These are phyloP conservation scores for Sinonovacula constricta DNA, from an alignment of 1,140 invertebrate genomes.

Conservation along the genomic window DNA sequence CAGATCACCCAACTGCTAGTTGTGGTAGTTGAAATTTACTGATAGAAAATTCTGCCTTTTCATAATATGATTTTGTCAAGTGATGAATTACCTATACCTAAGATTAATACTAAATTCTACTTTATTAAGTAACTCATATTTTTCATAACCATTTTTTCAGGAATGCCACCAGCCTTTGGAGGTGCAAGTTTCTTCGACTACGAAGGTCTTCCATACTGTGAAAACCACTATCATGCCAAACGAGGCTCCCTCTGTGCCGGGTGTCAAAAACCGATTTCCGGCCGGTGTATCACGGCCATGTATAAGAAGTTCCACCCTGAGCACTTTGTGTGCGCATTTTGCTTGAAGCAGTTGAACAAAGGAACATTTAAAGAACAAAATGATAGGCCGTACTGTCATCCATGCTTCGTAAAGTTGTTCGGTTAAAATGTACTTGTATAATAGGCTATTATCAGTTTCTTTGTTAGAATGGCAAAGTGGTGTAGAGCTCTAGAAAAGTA, in stretches of 20 bases:
- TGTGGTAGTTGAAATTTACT: too few species aligned
- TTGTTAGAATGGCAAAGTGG: too few species aligned
- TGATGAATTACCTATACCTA: too few species aligned
- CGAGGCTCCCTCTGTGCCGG: constrained; percentile 97
- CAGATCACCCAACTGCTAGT: too few species aligned
- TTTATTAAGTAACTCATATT: too few species aligned
- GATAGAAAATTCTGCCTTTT: too few species aligned
- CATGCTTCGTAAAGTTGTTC: constrained; percentile 98
- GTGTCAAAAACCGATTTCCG: constrained; percentile 95
- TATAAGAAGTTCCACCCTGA: constrained; percentile 99
- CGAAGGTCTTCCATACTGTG: constrained; percentile 97
- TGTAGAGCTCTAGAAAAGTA: too few species aligned
- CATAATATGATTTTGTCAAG: too few species aligned
- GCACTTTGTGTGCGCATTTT: constrained; percentile 99
- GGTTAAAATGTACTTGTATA: constrained; percentile 77
- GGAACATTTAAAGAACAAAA: constrained; percentile 95
- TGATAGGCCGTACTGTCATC: constrained; percentile 98
- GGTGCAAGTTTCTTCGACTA: constrained; percentile 97
- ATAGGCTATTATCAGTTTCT: too few species aligned
- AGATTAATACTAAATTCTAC: too few species aligned
- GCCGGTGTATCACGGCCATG: constrained; percentile 99
- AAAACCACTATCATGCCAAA: constrained; percentile 98
- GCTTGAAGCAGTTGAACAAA: constrained; percentile 97
- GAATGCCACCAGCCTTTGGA: constrained; percentile 93
- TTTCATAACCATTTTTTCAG: constrained; percentile 81